Evolutionary conservation across 1,140 invertebrate genomes (phyloP), one percentile per base, ranked within the genome.

Genomic region (Diabrotica virgifera): DNA sequence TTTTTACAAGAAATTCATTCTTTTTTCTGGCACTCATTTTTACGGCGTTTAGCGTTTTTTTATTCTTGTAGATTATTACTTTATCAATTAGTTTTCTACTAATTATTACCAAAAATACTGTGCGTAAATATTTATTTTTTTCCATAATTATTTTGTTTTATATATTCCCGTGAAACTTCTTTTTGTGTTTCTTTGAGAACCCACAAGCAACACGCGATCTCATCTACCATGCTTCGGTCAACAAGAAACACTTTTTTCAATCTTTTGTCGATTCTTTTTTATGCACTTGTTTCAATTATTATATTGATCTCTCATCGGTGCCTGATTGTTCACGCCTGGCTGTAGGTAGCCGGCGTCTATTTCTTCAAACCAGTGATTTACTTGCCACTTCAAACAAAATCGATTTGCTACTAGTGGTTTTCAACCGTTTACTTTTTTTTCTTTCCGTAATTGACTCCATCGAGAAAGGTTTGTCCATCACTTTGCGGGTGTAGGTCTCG

Each of bases 331-430:
- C n/a, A 46, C 40, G 40, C 40, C 40, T 46, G 40, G n/a, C 40
- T 46, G 40, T 46, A 46, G 40, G 40, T 46, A 46, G 40, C 40
- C 40, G 40, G n/a, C 8, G 40, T 46, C 40, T 46, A 46, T 10
- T 6, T 46, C 40, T 5, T 46, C 8, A 2, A 46, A 46, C 40
- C 40, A 46, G 40, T 46, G 40, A 46, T 46, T 46, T 46, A 46
- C 40, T 46, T 46, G 40, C 40, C 40, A 46, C 40, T 46, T 46
- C 40, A 46, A 46, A 46, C 40, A 46, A 46, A 46, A 46, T 46
- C 40, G 40, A 46, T 46, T 46, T 46, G 40, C n/a, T 46, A n/a
- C n/a, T 46, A 46, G 40, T n/a, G 40, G 40, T 46, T 46, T 46
- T 46, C 8, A 10, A 10, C 40, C 8, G 8, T 46, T 46, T 46